Percentiles rank a stretch among this genome's conserved stretches.
Conservation (phyloP, 1,140 invertebrate genomes). For the Maconellicoccus hirsutus region DNA sequence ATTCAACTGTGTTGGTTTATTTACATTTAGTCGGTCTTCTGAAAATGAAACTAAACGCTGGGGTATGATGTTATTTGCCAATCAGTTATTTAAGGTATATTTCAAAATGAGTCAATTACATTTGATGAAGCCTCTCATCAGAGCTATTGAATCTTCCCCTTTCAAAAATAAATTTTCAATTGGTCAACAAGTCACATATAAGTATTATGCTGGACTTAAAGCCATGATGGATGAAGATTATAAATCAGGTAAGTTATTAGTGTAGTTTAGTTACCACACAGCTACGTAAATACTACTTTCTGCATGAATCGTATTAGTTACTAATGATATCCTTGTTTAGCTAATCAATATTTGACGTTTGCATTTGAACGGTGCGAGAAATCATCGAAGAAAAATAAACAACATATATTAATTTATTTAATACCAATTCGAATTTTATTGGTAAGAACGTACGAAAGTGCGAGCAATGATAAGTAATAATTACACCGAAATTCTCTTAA, state of each 20-base stretch:
- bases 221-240: constrained; percentile 98
- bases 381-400: constrained; percentile 74
- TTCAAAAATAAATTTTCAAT: constrained; percentile 80
- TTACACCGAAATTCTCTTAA: neutral
- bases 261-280: no score
- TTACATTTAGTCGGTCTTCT: constrained; percentile 53
- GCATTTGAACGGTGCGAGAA: constrained; percentile 85
- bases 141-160: constrained; percentile 84
- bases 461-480: neutral
- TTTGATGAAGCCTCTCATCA: constrained; percentile 89
- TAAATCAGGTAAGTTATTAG: constrained; percentile 50
- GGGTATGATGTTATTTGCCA: constrained; percentile 91
- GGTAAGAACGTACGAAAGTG: constrained; percentile 36
- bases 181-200: constrained; percentile 85
- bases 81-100: constrained; percentile 96
- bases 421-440: constrained; percentile 77
- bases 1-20: neutral
- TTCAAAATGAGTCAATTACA: constrained; percentile 95
- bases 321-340: constrained; percentile 40
- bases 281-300: neutral
- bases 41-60: constrained; percentile 85
- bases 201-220: constrained; percentile 92
- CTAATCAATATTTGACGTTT: constrained; percentile 82
- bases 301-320: neutral
- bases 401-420: constrained; percentile 87